phyloP scores from a whole-genome alignment of 2,888 invertebrate species.

The Pachydiplax longipennis region DNA sequence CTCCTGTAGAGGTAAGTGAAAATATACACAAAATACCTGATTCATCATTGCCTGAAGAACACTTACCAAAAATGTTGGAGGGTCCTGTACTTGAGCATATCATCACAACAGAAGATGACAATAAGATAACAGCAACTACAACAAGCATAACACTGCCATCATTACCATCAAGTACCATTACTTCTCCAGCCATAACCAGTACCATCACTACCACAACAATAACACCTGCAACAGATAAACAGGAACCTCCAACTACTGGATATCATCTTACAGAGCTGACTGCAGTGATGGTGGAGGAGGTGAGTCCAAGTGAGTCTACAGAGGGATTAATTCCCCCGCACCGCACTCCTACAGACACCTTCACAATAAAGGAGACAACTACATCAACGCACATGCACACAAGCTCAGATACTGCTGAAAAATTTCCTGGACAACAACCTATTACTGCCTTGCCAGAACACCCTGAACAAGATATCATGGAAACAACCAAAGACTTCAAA shows the following conservation, averaged over 20 bases:
- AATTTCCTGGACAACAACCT: conserved; percentile 30
- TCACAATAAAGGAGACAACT: conserved; percentile 12
- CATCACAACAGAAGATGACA: neutral
- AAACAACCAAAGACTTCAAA: neutral
- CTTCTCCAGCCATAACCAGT: conserved; percentile 1
- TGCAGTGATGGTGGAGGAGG: neutral
- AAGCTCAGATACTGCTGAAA: neutral
- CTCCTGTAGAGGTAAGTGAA: conserved; percentile 14
- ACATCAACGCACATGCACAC: conserved; percentile 27
- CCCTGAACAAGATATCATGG: conserved; percentile 21
- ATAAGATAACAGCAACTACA: neutral
- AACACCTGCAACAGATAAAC: conserved; percentile 33
- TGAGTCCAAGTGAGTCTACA: conserved; percentile 14
- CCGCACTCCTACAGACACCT: conserved; percentile 32
- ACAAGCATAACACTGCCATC: neutral
- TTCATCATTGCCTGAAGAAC: neutral
- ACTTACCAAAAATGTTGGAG: conserved; percentile 7
- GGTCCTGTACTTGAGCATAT: neutral
- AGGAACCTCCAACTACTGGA: neutral
- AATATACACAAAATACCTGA: neutral
- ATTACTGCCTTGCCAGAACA: neutral
- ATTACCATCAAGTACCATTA: neutral
- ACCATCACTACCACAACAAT: neutral
- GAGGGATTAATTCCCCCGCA: conserved; percentile 20
- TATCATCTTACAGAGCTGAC: neutral